These are phyloP conservation scores for Opisthocomus hoazin DNA, from an alignment of 2,113 vertebrate genomes.

Conservation along the genomic window DNA sequence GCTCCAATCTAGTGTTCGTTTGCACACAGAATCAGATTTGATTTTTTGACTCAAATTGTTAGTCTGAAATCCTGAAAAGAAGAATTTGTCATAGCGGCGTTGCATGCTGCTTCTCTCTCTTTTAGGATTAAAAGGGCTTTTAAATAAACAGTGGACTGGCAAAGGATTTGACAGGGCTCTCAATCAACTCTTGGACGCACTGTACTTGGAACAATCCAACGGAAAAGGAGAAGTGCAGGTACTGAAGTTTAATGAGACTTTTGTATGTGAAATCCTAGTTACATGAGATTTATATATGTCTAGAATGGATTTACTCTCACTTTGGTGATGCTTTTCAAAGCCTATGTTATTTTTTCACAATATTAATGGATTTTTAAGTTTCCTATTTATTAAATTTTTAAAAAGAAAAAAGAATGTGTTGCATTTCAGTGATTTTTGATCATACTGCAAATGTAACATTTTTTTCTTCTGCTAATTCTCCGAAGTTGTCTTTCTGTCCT, in stretches of 20 bases:
- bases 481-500: neutral
- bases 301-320: neutral
- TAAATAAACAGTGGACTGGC: slow-evolving; percentile 84
- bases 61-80: neutral
- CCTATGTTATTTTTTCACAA: neutral
- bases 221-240: slow-evolving; percentile 72
- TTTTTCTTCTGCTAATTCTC: neutral
- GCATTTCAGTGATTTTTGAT: neutral
- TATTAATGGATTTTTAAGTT: neutral
- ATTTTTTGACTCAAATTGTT: neutral
- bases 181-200: slow-evolving; percentile 73
- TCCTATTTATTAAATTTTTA: neutral
- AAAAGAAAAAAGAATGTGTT: too few species aligned
- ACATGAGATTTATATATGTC: neutral
- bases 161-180: slow-evolving; percentile 85
- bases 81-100: neutral
- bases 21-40: neutral
- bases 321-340: neutral
- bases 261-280: neutral
- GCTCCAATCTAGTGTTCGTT: neutral
- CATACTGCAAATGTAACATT: neutral
- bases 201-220: slow-evolving; percentile 52
- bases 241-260: slow-evolving; percentile 24
- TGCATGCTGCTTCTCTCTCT: neutral
- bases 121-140: slow-evolving; percentile 81